Evolutionary conservation across 2,113 vertebrate genomes (phyloP).

Genomic region (Recurvirostra avosetta): DNA sequence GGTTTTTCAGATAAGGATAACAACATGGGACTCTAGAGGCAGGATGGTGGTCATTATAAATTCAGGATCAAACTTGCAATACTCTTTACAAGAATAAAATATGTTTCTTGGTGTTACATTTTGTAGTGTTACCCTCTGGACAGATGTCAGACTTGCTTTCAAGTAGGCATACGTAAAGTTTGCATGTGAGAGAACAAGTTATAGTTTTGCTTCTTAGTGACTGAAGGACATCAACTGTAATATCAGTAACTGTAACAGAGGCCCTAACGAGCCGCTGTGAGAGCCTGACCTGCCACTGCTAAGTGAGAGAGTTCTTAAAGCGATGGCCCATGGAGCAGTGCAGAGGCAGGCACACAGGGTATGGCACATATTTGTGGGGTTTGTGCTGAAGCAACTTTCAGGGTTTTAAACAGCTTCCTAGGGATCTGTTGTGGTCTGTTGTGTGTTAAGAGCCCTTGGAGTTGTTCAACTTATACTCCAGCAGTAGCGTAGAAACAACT

Average conservation of each 20-base stretch:
- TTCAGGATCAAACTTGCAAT: neutral
- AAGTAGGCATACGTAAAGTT: neutral
- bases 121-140: neutral
- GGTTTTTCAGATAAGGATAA: neutral
- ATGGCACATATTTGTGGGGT: fast-evolving
- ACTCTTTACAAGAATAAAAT: neutral
- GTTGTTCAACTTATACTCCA: neutral
- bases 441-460: neutral
- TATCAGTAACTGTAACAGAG: no score
- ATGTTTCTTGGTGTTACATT: neutral
- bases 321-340: neutral
- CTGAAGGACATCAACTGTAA: neutral
- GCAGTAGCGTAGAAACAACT: neutral
- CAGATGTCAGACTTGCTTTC: neutral
- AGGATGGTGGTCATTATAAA: neutral
- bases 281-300: neutral
- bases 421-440: neutral
- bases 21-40: neutral
- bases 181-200: neutral
- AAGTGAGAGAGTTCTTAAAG: no score
- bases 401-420: neutral
- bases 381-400: neutral
- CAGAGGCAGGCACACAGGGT: no score
- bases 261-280: neutral
- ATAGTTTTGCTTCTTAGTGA: neutral